Conservation (phyloP, 2,888 invertebrate genomes). For the Balanococcus diminutus region DNA sequence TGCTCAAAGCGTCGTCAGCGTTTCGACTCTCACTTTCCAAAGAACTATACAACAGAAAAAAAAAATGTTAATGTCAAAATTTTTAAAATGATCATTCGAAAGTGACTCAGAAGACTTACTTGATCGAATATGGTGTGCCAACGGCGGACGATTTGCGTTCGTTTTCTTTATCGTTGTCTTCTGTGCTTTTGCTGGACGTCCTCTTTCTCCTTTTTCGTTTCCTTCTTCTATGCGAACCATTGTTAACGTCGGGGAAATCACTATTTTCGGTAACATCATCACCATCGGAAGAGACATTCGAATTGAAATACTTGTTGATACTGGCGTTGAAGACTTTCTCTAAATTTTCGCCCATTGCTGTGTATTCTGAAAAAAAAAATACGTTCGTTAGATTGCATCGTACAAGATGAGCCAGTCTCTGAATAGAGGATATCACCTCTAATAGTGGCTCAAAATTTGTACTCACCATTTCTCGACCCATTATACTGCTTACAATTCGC, state of each 20-base stretch:
- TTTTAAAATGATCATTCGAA: neutral
- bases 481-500: constrained; percentile 92
- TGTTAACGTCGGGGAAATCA: constrained; percentile 44
- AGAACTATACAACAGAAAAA: constrained; percentile 8
- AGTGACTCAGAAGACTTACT: neutral
- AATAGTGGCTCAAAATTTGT: neutral
- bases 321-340: constrained; percentile 81
- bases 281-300: constrained; percentile 68
- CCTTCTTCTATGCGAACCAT: neutral
- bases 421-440: neutral
- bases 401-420: too few species aligned
- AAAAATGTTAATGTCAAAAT: neutral
- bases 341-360: constrained; percentile 84
- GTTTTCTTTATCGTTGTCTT: constrained; percentile 53
- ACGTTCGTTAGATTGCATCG: too few species aligned
- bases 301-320: constrained; percentile 81
- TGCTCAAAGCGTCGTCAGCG: constrained; percentile 42
- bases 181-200: constrained; percentile 38
- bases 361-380: constrained; percentile 74
- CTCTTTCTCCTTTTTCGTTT: constrained; percentile 22
- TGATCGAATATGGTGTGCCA: constrained; percentile 15
- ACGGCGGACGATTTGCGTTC: constrained; percentile 42
- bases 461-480: constrained; percentile 87
- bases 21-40: constrained; percentile 22
- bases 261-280: constrained; percentile 41